Base-by-base conservation (phyloP, 1,140 invertebrate genomes). In the Lepidostoma basale region DNA sequence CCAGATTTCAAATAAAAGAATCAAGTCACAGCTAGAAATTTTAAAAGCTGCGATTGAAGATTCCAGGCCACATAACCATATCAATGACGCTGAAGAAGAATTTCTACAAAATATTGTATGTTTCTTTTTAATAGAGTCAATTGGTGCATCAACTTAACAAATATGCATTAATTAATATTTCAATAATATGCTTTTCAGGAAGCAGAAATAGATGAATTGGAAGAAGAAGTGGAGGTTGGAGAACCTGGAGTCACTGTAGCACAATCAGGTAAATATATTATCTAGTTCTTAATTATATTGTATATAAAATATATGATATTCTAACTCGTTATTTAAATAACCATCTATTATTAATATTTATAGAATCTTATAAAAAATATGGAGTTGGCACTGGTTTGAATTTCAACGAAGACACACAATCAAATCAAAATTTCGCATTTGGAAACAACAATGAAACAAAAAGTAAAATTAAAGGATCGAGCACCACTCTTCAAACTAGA, bases 51-150 rank as follows among this genome's bases (percentile, higher is more conserved):
- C 68, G 3, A 73, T 73, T 20, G 60, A 69, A 44, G 39, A 69
- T 2, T 22, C 47, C 4, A 47, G 10, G 18, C 52, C 67, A 9
- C 67, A 73, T 44, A 28, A 68, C 42, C 49, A 72, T 54, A 28
- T 72, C 6, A 39, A 65, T 16, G 49, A 65, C 18, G 18, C 58
- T 20, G 67, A 73, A 67, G 67, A 67, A 25, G 49, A 36, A 16
- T 73, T 63, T 40, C 45, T 73, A 47, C n/a, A 60, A 39, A 67
- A 73, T 67, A 73, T 73, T 59, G 71, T 73, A 67, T 67, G 67
- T 63, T 54, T 2, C 33, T 36, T n/a, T n/a, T n/a, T n/a, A n/a
- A n/a, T n/a, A n/a, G 30, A 5, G 12, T 52, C 16, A 52, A 8
- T 23, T 33, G 30, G 12, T 3, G 25, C 5, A 36, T 8, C 5